Evolutionary conservation across 2,888 invertebrate species (phyloP), one percentile per base, ranked within the genome.

Genomic region (Uropetala carovei): DNA sequence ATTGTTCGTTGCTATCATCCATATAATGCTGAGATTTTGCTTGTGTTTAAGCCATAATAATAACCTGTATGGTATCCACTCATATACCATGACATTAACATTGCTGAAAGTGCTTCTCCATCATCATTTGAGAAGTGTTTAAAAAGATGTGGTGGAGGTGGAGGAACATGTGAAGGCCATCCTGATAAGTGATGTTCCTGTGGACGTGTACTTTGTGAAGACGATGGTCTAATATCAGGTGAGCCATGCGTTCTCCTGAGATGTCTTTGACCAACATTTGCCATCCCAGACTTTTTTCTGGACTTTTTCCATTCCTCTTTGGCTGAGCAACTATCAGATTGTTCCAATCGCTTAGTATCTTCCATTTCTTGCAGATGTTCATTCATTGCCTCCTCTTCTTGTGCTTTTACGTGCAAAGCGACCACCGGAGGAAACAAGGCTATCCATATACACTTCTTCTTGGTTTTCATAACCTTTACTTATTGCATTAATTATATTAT

Each of bases 71-170:
- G 98, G 94, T 98, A 99, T 0, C 99, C 99, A 94, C 97, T 98
- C 97, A 99, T 98, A 95, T 98, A 99, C 98, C 98, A 99, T 59
- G 98, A 97, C 95, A 98, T 97, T 64, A 99, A 95, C 98, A 99
- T 98, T n/a, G 97, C 97, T 9, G 97, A 97, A 92, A 98, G 96
- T 8, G 97, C 96, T 91, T 97, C 97, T 81, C 97, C 95, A 56
- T 97, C 97, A 93, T 97, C 94, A 30, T 96, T 56, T 27, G 89
- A n/a, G n/a, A 89, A 68, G 58, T 89, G 30, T n/a, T 89, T 64
- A 59, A 89, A 89, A 59, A 89, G 18, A 89, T 89, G 60, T 7
- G 89, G 89, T 0, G 89, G 89, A 9, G 89, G 89, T 11, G 89
- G 89, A 14, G 89, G 89, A n/a, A 89, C 18, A 11, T 89, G 89